Conservation (phyloP, 2,888 invertebrate species). For the Athalia cordata region DNA sequence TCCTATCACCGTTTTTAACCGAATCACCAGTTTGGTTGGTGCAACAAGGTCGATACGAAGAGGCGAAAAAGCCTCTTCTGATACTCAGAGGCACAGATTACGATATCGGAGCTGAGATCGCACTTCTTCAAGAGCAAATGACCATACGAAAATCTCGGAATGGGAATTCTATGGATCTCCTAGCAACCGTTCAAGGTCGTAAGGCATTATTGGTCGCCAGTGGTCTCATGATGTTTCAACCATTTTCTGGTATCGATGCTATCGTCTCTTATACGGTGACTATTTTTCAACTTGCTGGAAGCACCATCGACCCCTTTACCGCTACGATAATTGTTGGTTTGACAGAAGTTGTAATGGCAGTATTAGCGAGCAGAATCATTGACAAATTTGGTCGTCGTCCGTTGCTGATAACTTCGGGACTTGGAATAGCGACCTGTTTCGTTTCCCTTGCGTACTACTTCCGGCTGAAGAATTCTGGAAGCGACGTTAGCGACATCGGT, state of each 20-base stretch:
- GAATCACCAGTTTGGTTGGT: slow-evolving; percentile 68
- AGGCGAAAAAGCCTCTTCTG: slow-evolving; percentile 57
- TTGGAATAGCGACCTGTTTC: slow-evolving; percentile 70
- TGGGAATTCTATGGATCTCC: slow-evolving; percentile 64
- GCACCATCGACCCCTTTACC: slow-evolving; percentile 67
- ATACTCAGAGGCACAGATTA: slow-evolving; percentile 60
- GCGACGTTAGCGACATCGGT: slow-evolving; percentile 61
- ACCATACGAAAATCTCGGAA: slow-evolving; percentile 59
- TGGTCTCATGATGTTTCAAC: slow-evolving; percentile 76
- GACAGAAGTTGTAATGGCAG: slow-evolving; percentile 73
- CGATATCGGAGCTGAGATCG: slow-evolving; percentile 60
- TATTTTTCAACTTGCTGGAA: slow-evolving; percentile 73
- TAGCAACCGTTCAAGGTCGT: slow-evolving; percentile 68
- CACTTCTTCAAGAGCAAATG: slow-evolving; percentile 59
- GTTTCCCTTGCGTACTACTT: slow-evolving; percentile 70
- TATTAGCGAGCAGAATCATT: slow-evolving; percentile 70
- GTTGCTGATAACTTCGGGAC: slow-evolving; percentile 75
- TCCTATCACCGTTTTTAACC: slow-evolving; percentile 65
- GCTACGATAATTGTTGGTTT: slow-evolving; percentile 75
- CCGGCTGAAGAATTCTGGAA: slow-evolving; percentile 60
- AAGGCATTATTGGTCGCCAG: slow-evolving; percentile 73
- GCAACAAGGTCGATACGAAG: slow-evolving; percentile 56
- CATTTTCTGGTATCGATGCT: slow-evolving; percentile 74
- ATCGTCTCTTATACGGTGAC: slow-evolving; percentile 72
- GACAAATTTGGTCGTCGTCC: slow-evolving; percentile 76